A percentile compares a stretch with the other conserved stretches of the same genome.
Conservation (phyloP, 2,113 vertebrate genomes). For the Epinephelus lanceolatus region DNA sequence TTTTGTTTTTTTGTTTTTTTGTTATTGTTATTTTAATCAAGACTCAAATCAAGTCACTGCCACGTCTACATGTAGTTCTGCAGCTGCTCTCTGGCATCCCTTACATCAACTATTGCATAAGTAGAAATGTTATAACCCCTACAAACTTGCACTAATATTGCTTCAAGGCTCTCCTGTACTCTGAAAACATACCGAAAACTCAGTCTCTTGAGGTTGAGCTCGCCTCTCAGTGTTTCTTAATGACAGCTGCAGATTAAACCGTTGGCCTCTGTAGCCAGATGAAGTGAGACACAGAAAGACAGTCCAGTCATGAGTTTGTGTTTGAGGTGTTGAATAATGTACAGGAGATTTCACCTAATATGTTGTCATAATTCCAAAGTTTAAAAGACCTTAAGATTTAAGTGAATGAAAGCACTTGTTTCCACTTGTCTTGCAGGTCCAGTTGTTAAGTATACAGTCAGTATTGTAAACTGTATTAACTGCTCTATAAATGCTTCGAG, state of each 20-base stretch:
- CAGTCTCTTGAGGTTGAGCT: constrained; percentile 21
- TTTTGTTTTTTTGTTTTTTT: not conserved
- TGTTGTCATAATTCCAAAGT: not conserved
- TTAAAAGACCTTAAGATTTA: not conserved
- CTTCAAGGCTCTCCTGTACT: not conserved
- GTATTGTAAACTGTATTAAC: not conserved
- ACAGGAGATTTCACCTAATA: not conserved
- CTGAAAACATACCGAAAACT: not conserved
- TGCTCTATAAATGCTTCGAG: constrained; percentile 21
- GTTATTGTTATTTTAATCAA: not conserved
- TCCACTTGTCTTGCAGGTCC: not conserved
- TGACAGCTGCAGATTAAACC: constrained; percentile 81
- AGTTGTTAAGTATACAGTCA: not conserved
- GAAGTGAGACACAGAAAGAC: constrained; percentile 41
- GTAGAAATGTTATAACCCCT: not conserved
- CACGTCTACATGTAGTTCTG: not conserved
- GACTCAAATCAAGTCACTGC: not conserved
- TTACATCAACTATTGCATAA: not conserved
- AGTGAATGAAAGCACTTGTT: not conserved
- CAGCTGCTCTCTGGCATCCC: not conserved
- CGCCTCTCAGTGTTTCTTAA: constrained; percentile 49
- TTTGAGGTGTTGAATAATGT: not conserved
- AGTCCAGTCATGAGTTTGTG: constrained; percentile 8
- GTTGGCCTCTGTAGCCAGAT: constrained; percentile 75
- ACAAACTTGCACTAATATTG: not conserved